Evolutionary conservation across 2,797 vertebrate genomes (phyloP), one percentile per base, ranked within the genome.

Genomic region (Neoniphon sammara): DNA sequence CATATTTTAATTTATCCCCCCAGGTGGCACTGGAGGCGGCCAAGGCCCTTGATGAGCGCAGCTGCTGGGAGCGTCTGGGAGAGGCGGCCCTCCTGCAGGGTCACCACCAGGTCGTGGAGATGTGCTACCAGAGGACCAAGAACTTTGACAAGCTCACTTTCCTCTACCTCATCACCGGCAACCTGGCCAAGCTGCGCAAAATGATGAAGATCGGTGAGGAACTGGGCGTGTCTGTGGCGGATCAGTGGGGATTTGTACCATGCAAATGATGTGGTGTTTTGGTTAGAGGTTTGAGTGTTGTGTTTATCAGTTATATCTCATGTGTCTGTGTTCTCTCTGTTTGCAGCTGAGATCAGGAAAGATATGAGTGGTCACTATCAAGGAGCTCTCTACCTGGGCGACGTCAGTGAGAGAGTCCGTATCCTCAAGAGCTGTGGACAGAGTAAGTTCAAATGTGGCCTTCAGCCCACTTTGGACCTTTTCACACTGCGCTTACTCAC

Each of bases 351-450:
- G 93, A 98, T 99, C 88, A 95, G 97, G 34, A 99, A 99, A 84
- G 98, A 99, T 87, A 98, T 99, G 97, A 99, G 98, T 7, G 97
- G 98, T 17, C 98, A 99, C 89, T 99, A 99, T 89, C 98, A 99
- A 93, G 98, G 96, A 0, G 97, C 98, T 9, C 92, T 99, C 0
- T 99, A 98, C 69, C 93, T 99, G 56, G 98, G 98, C 1, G 98
- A 99, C 0, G 95, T 99, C 86, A 96, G 95, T 0, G 98, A 99
- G 92, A 92, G 98, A 57, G 98, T 99, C 36, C 94, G 96, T 80
- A 98, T 99, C 91, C 92, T 99, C 42, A 97, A 97, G 92, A 98
- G 95, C 94, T 99, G 98, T 80, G 98, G 98, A 5, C 98, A 99
- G 88, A 99, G 98, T 99, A 87, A 96, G 97, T 94, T 73, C 9